Percentiles rank a stretch among this genome's conserved stretches.
Evolutionary conservation across 2,888 invertebrate genomes (phyloP).

Genomic region (Euplagia quadripunctaria): DNA sequence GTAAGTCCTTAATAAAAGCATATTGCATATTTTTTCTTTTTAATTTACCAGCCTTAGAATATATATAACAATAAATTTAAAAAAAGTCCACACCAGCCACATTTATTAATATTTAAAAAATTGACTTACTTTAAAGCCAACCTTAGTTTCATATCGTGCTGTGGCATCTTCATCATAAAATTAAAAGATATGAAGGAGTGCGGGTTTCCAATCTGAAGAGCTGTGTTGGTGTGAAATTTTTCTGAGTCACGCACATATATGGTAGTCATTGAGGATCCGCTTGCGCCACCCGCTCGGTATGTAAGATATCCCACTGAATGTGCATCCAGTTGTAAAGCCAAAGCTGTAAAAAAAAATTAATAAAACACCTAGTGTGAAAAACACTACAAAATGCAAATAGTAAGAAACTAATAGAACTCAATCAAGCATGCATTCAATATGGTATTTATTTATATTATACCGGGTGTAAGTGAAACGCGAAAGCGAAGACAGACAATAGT

Average conservation of each 20-base stretch:
- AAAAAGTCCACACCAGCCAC: background rate
- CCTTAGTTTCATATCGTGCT: constrained; percentile 92
- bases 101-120: background rate
- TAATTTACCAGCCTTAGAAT: background rate
- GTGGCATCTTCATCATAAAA: constrained; percentile 93
- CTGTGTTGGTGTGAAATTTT: constrained; percentile 89
- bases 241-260: constrained; percentile 93
- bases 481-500: no score
- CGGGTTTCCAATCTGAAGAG: constrained; percentile 93
- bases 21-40: no score
- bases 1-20: background rate
- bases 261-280: constrained; percentile 92
- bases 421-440: background rate
- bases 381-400: background rate
- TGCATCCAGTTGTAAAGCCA: constrained; percentile 95
- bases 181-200: constrained; percentile 92
- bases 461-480: no score
- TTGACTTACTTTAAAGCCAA: constrained; percentile 92
- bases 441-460: no score
- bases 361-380: background rate
- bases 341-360: constrained; percentile 78
- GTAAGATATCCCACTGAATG: constrained; percentile 96
- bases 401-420: background rate
- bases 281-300: constrained; percentile 90
- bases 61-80: background rate